phyloP scores from a whole-genome alignment of 1,140 invertebrate species.

The Procambarus virginalis region DNA sequence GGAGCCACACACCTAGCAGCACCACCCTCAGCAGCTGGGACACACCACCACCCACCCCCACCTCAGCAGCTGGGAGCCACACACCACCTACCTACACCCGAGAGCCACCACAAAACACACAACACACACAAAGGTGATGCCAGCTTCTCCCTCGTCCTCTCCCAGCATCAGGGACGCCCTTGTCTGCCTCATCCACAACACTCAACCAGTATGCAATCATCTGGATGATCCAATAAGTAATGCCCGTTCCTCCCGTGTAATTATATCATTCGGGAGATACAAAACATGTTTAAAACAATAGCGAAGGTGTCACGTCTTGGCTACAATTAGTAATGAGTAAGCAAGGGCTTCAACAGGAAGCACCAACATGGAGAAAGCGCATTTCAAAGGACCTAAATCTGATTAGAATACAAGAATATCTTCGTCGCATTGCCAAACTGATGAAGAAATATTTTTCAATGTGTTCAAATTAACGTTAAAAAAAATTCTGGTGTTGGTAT shows the following conservation, averaged over 20 bases:
- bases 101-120: too few relatives aligned
- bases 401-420: not conserved
- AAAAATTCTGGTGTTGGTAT: not conserved
- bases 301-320: not conserved
- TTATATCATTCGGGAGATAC: conserved; percentile 9
- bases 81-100: too few relatives aligned
- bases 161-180: too few relatives aligned
- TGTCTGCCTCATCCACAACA: not conserved
- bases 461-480: not conserved
- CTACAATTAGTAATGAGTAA: not conserved
- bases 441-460: not conserved
- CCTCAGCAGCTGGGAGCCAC: too few relatives aligned
- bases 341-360: not conserved
- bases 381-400: too few relatives aligned
- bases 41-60: too few relatives aligned
- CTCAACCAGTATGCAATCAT: not conserved
- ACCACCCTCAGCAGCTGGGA: too few relatives aligned
- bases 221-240: conserved; percentile 14
- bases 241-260: conserved; percentile 6
- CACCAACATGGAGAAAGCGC: too few relatives aligned
- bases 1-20: too few relatives aligned
- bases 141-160: too few relatives aligned
- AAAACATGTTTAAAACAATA: conserved; percentile 2
- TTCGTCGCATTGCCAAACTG: not conserved
- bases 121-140: too few relatives aligned